Evolutionary conservation across 2,888 invertebrate genomes (phyloP), one percentile per base, ranked within the genome.

Genomic region (Gnatocerus cornutus): DNA sequence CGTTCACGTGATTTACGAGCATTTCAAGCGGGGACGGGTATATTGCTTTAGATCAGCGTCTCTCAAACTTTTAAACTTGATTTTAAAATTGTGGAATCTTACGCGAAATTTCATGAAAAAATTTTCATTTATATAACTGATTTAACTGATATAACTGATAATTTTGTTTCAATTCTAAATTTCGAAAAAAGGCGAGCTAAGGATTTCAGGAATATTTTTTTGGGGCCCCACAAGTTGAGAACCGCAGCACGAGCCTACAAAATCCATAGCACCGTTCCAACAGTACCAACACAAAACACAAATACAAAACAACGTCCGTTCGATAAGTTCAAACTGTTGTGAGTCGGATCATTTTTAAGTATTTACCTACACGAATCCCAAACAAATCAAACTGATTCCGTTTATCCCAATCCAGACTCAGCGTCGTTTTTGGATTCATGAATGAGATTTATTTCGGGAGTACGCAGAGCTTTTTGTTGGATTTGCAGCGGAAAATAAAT

Each of bases 361-460:
- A 13, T 13, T n/a, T 3, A 7, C 7, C 16, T 29, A 10, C 30
- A n/a, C 10, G 16, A 48, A 10, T n/a, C 3, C 12, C 6, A 43
- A 43, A 43, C 43, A 43, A 8, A 10, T 43, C 12, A 21, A 12
- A 14, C 14, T 12, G 10, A 43, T 8, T 9, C 12, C 10, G 12
- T 14, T 13, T 13, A 43, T 13, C 43, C 14, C 12, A 43, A 14
- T 14, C 13, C 43, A 3, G 7, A 21, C 7, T 3, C 29, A 29
- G 29, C 50, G 29, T 4, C 16, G 50, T 10, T 55, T 29, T 29
- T n/a, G 29, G 33, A 37, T 53, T 53, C 41, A 56, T 56, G 56
- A 56, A 56, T 56, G 56, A 12, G 41, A 41, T 56, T 56, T 56
- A 56, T 56, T 56, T 56, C 27, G 56, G 56, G 56, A 56, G 10